phyloP scores from a whole-genome alignment of 2,888 invertebrate species.

The Hyposoter dolosus region DNA sequence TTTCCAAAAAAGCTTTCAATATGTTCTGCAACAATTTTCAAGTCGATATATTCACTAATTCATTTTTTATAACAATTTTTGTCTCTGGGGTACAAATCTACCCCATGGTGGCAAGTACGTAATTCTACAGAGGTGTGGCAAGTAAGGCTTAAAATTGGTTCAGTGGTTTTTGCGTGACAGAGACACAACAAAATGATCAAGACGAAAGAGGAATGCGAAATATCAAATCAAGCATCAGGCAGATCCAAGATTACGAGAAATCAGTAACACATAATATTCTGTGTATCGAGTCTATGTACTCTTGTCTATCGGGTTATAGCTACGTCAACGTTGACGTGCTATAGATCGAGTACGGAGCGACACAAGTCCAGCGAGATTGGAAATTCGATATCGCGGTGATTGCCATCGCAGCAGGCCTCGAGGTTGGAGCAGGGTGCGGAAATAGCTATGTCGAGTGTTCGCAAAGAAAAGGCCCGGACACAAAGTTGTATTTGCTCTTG shows the following conservation, averaged over 20 bases:
- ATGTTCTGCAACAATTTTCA: too few species aligned
- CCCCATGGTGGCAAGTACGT: too few species aligned
- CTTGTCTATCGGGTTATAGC: conserved; percentile 37
- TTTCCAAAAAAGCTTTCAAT: too few species aligned
- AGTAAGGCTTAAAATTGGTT: too few species aligned
- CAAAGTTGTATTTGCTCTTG: neutral
- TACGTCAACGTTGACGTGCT: conserved; percentile 18
- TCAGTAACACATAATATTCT: conserved; percentile 38
- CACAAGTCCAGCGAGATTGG: conserved; percentile 43
- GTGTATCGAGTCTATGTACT: conserved; percentile 14
- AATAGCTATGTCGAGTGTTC: neutral
- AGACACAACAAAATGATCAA: neutral
- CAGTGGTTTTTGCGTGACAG: too few species aligned
- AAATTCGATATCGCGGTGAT: conserved; percentile 64
- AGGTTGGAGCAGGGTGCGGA: conserved; percentile 10
- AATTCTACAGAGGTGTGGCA: too few species aligned
- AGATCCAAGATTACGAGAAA: conserved; percentile 41
- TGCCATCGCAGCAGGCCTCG: conserved; percentile 42
- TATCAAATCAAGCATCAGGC: neutral
- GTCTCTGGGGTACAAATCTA: too few species aligned
- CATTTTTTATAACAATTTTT: too few species aligned
- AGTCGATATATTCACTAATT: too few species aligned
- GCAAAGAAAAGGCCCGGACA: neutral
- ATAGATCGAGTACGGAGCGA: conserved; percentile 43
- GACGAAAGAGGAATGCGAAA: conserved; percentile 1